These are phyloP conservation scores for Sorex araneus DNA, from an alignment of 2,113 vertebrate species.

Conservation along the genomic window DNA sequence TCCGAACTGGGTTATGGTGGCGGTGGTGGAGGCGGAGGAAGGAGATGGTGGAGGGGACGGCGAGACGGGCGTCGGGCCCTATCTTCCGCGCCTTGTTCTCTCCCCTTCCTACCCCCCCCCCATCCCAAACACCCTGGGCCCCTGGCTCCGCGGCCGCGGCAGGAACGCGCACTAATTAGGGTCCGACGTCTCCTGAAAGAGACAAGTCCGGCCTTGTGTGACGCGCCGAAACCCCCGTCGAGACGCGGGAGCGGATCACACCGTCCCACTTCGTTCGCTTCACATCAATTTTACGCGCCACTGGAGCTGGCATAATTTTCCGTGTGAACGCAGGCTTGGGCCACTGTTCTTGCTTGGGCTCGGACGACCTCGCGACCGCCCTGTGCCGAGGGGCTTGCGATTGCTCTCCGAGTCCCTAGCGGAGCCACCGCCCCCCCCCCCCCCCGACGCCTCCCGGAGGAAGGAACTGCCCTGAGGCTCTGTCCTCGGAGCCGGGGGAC, in stretches of 20 bases:
- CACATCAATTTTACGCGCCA: constrained; percentile 89
- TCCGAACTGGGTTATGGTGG: constrained; percentile 71
- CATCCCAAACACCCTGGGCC: constrained; percentile 68
- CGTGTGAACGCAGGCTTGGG: constrained; percentile 81
- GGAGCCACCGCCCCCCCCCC: background rate
- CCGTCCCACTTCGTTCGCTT: constrained; percentile 84
- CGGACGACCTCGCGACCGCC: background rate
- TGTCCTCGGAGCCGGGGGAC: background rate
- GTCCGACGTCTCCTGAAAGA: constrained; percentile 89
- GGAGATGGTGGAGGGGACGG: constrained; percentile 70
- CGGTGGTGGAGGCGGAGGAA: constrained; percentile 81
- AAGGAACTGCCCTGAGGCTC: background rate
- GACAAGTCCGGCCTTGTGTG: constrained; percentile 87
- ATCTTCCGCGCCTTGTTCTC: constrained; percentile 66
- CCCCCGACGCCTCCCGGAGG: background rate
- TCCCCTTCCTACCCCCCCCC: constrained; percentile 39
- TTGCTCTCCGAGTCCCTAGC: background rate
- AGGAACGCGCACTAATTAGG: constrained; percentile 88
- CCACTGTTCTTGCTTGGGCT: constrained; percentile 67
- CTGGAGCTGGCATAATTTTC: constrained; percentile 88
- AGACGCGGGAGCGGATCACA: constrained; percentile 84
- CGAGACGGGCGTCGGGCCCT: constrained; percentile 32
- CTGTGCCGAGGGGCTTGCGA: background rate
- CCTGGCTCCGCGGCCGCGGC: constrained; percentile 72
- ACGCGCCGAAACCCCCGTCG: constrained; percentile 80